Conservation (phyloP, 2,113 vertebrate genomes). For the Rhizomys pruinosus region DNA sequence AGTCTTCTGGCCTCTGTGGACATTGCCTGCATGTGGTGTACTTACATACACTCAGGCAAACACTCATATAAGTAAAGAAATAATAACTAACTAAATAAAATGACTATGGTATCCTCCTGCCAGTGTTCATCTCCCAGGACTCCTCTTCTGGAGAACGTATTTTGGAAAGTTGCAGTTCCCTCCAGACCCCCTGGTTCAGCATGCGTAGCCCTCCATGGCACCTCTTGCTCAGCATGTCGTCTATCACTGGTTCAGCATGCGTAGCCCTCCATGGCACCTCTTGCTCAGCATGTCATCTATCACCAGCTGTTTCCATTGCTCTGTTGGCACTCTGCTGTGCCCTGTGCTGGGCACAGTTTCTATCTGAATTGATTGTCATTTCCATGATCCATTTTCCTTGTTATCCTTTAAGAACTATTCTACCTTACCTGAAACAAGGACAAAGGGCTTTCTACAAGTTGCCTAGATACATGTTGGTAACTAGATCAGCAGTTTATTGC, state of each 20-base stretch:
- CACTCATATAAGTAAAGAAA: no score
- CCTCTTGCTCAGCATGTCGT: neutral
- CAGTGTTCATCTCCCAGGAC: neutral
- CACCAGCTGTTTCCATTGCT: neutral
- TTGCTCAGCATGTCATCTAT: neutral
- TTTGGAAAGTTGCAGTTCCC: neutral
- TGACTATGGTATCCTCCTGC: neutral
- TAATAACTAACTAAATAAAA: no score
- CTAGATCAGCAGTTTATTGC: neutral
- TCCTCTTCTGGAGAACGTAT: neutral
- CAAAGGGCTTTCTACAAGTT: neutral
- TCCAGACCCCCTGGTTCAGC: neutral
- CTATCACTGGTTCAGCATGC: no score
- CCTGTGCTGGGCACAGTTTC: neutral
- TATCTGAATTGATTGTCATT: neutral
- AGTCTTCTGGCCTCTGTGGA: no score
- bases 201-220: rapidly evolving
- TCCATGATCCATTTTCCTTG: neutral
- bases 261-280: no score
- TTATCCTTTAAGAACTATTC: neutral
- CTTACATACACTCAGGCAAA: no score
- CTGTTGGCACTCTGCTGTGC: neutral
- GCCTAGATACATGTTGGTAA: neutral
- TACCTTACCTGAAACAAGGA: neutral
- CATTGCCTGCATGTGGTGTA: no score